Conservation (phyloP, 30 jellyfish, hydroid and myxozoan species). For the Clytia hemisphaerica region DNA sequence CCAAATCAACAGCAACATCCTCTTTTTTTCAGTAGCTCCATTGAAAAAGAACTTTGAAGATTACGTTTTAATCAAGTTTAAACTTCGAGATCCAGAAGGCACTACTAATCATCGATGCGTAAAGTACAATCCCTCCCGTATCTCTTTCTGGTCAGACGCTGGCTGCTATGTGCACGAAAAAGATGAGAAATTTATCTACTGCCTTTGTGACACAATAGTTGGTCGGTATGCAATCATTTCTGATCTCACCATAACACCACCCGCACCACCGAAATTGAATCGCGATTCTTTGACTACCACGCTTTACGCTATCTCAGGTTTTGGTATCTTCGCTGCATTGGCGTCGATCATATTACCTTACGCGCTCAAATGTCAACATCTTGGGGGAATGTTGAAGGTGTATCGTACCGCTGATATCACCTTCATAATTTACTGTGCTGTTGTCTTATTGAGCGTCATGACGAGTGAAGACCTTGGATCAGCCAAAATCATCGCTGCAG, state of each 20-base stretch:
- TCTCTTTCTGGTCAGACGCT: slow-evolving; percentile 14
- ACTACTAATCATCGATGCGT: slow-evolving; percentile 20
- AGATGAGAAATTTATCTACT: neutral
- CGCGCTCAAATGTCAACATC: neutral
- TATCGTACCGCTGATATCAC: slow-evolving; percentile 18
- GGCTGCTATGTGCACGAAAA: slow-evolving; percentile 2
- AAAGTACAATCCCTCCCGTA: neutral
- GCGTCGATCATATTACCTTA: slow-evolving; percentile 6
- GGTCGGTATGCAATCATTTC: slow-evolving; percentile 25
- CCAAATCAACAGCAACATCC: slow-evolving; percentile 3
- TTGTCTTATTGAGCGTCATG: neutral
- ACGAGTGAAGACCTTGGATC: neutral
- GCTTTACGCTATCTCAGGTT: neutral
- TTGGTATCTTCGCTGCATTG: neutral
- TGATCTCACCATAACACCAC: neutral
- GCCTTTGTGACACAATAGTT: slow-evolving; percentile 17
- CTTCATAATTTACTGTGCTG: neutral
- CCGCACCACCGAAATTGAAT: neutral
- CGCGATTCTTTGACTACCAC: slow-evolving; percentile 12
- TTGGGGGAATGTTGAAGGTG: slow-evolving; percentile 17
- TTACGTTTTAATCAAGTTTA: neutral
- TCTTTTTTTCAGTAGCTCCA: neutral
- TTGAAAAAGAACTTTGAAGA: neutral
- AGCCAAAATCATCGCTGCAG: slow-evolving; percentile 5
- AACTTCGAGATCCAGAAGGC: neutral